Base-by-base conservation (phyloP, 1,140 invertebrate species). In the Epicauta chinensis region DNA sequence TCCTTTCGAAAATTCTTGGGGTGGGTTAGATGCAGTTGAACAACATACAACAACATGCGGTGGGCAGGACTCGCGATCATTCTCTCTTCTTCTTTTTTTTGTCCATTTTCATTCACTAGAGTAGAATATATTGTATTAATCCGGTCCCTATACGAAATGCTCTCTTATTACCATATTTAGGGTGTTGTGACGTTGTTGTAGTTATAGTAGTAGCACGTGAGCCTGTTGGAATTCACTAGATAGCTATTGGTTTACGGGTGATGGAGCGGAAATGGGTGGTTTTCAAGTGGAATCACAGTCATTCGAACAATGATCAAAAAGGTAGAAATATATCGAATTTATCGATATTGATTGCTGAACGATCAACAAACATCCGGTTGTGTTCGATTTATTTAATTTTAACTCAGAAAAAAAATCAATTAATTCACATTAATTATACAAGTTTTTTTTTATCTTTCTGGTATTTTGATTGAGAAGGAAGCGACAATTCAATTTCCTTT, bases 401-500 rank as follows among this genome's bases (percentile, higher is more conserved):
- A 23, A 23, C 23, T 5, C 23, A 5, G 1, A 23, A 23, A 23
- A 23, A 23, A 23, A 23, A 23, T 23, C 7, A 23, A 23, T 23
- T 23, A 23, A 23, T 23, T 23, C n/a, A n/a, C n/a, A n/a, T n/a
- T n/a, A n/a, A n/a, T 2, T 23, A 23, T 23, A 7, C 7, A 23
- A 7, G 7, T 23, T 23, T 3, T 5, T 23, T 5, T 5, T 23
- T 23, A 23, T 5, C 7, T 3, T 23, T 23, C 23, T 23, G 3
- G 17, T 23, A 7, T 23, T 23, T 7, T 3, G 7, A 36, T 43
- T 16, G 48, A 29, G 36, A 35, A 52, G 42, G 51, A 44, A 52
- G 30, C 51, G 41, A 45, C 51, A 39, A 52, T 52, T 30, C 51
- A 52, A 52, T 45, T 52, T 52, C 51, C 51, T 52, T 42, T 51